These are phyloP conservation scores for Thymelicus sylvestris DNA, from an alignment of 2,888 invertebrate species.

Conservation along the genomic window DNA sequence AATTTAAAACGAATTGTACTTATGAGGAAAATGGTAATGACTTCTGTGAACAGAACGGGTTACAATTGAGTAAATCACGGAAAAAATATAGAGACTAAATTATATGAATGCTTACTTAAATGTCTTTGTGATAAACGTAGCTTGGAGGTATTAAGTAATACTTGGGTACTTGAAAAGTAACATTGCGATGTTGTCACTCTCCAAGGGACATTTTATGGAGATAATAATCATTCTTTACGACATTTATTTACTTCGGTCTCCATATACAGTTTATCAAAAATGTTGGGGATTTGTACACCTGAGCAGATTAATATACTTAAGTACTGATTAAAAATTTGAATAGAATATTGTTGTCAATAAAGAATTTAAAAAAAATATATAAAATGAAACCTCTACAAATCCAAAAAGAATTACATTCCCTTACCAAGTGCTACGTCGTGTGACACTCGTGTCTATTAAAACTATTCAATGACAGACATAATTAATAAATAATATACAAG, in stretches of 20 bases:
- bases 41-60: not conserved
- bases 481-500: too few relatives aligned
- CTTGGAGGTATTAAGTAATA: constrained; percentile 7
- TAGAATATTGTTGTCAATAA: too few relatives aligned
- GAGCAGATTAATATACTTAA: not conserved
- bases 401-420: too few relatives aligned
- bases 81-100: too few relatives aligned
- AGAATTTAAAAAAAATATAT: too few relatives aligned
- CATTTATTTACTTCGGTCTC: constrained; percentile 7
- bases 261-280: not conserved
- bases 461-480: too few relatives aligned
- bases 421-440: too few relatives aligned
- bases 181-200: constrained; percentile 16
- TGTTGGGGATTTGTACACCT: constrained; percentile 4
- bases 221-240: constrained; percentile 29
- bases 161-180: constrained; percentile 4
- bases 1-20: too few relatives aligned
- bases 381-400: too few relatives aligned
- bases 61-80: too few relatives aligned
- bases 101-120: too few relatives aligned
- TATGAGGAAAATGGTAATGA: not conserved
- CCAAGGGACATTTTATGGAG: constrained; percentile 27
- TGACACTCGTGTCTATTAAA: too few relatives aligned
- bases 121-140: not conserved
- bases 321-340: not conserved